Base-by-base conservation (phyloP, 2,888 invertebrate genomes). In the Protophormia terraenovae region DNA sequence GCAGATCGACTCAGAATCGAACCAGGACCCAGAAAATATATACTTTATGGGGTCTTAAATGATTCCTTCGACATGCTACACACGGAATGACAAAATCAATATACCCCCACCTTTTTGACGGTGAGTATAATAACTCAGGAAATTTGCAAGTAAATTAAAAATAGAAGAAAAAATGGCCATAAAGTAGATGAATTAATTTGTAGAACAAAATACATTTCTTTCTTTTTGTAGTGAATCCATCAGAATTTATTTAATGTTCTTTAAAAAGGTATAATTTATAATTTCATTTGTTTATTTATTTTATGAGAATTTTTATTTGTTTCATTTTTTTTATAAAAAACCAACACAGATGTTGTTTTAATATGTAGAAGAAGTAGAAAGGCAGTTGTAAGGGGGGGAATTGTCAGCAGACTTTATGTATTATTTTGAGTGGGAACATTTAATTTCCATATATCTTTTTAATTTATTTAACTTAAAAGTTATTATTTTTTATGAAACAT, bases 261-360 rank as follows among this genome's bases (percentile, higher is more conserved):
- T 73, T 80, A 80, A 80, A 80, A 80, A 84, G 84, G 69, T 71
- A 77, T 84, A 77, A 84, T 81, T 84, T 84, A 84, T 69, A 73
- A 60, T 60, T 78, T 53, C 64, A 77, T 69, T 72, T 45, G 47
- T 73, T 67, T 38, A 53, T 71, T 38, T 38, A 64, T 53, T 50
- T 53, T 27, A 24, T 14, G n/a, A n/a, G n/a, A n/a, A 35, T 12
- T 55, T 66, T 64, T 41, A 7, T 77, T 69, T 38, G 0, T 41
- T 19, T 22, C 12, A 14, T 72, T 16, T 38, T 72, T 72, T 66
- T 77, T 66, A 69, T 22, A n/a, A 38, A 72, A 71, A 71, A 64
- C 19, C 77, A 58, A 35, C 69, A 83, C 78, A 79, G 83, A 66
- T 84, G 79, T 67, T 60, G 29, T 2, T 5, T 35, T 41, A n/a